phyloP scores from a whole-genome alignment of 2,888 invertebrate genomes.

The Hemicrepidius hirtus region DNA sequence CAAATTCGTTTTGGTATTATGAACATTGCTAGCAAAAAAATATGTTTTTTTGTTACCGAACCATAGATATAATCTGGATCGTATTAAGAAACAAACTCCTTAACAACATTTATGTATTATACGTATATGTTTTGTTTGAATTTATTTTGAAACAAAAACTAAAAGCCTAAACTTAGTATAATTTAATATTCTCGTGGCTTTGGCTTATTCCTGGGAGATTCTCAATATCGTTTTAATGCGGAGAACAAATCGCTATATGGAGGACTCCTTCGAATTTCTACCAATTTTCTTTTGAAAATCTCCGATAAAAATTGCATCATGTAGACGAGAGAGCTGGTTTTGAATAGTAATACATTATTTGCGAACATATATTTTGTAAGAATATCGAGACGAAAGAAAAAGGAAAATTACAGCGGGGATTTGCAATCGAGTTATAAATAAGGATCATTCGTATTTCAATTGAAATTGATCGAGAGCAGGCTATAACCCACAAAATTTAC shows the following conservation, averaged over 20 bases:
- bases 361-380: constrained; percentile 15
- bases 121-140: no score
- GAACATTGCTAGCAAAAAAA: no score
- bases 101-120: background rate
- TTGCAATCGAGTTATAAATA: constrained; percentile 24
- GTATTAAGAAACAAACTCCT: no score
- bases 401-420: constrained; percentile 5
- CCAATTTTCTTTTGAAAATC: constrained; percentile 5
- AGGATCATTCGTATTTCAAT: constrained; percentile 19
- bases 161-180: background rate
- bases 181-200: constrained; percentile 14
- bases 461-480: constrained; percentile 8
- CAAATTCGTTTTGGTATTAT: no score
- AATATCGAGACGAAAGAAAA: constrained; percentile 12
- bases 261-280: background rate
- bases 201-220: background rate
- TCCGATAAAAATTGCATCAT: constrained; percentile 23
- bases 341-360: constrained; percentile 29
- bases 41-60: no score
- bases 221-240: constrained; percentile 8
- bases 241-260: background rate
- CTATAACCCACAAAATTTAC: constrained; percentile 21
- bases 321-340: background rate
- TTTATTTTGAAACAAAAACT: background rate
- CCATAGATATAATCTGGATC: no score